phyloP scores from a whole-genome alignment of 2,888 invertebrate genomes.

The Dendrolimus houi region DNA sequence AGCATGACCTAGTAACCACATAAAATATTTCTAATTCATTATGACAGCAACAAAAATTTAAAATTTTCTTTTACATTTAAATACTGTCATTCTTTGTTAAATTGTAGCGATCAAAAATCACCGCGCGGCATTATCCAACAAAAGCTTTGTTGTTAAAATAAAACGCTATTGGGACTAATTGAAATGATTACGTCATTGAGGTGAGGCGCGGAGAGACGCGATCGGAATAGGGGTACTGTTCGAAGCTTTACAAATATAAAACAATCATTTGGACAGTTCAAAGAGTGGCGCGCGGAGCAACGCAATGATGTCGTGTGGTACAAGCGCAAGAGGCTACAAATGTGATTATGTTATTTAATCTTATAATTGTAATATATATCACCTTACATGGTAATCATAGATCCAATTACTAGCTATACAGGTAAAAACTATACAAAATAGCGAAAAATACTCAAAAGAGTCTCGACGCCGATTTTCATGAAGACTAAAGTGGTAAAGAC shows the following conservation, averaged over 20 bases:
- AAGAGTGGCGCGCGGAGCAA: slow-evolving; percentile 61
- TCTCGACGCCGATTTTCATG: too few relatives aligned
- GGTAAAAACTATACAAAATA: too few relatives aligned
- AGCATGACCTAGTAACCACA: too few relatives aligned
- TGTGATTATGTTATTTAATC: too few relatives aligned
- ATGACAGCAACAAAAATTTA: too few relatives aligned
- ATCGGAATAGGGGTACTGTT: slow-evolving; percentile 57
- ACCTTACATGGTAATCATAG: too few relatives aligned
- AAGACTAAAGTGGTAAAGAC: too few relatives aligned
- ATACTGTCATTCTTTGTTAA: slow-evolving; percentile 20
- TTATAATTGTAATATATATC: too few relatives aligned
- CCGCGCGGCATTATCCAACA: slow-evolving; percentile 33
- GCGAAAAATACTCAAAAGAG: too few relatives aligned
- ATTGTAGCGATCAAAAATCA: slow-evolving; percentile 39
- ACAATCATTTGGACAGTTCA: slow-evolving; percentile 73
- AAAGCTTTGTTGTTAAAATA: slow-evolving; percentile 53
- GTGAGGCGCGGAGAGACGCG: slow-evolving; percentile 13
- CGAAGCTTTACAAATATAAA: slow-evolving; percentile 70
- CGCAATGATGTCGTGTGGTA: slow-evolving; percentile 38
- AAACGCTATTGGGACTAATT: slow-evolving; percentile 59
- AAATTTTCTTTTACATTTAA: background rate
- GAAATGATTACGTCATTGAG: slow-evolving; percentile 63
- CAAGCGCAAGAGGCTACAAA: slow-evolving; percentile 12
- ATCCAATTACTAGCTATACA: too few relatives aligned
- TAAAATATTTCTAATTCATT: too few relatives aligned